Evolutionary conservation across 2,113 vertebrate genomes (phyloP).

Genomic region (Antigone vipio): DNA sequence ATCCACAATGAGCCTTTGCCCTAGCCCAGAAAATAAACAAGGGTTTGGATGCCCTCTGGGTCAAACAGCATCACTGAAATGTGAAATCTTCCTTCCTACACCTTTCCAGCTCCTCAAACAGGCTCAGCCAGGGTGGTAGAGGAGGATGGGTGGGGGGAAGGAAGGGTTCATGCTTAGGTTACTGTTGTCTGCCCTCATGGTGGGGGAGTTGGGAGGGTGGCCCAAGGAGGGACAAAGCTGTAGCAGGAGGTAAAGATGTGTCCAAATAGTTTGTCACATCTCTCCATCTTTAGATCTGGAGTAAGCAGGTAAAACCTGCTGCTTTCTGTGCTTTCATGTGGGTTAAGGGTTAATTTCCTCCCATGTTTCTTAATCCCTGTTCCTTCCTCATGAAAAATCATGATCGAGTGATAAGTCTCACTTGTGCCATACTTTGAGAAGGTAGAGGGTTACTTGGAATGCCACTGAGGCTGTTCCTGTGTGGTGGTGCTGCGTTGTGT

Average conservation of each 20-base stretch:
- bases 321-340: constrained; percentile 18
- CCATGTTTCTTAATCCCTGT: constrained; percentile 22
- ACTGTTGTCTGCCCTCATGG: background rate
- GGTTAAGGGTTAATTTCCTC: constrained; percentile 29
- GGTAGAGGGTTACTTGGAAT: constrained; percentile 38
- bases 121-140: no score
- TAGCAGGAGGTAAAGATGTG: background rate
- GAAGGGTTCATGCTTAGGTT: background rate
- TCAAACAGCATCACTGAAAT: constrained; percentile 13
- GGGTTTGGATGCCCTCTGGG: constrained; percentile 33
- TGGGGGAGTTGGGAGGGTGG: background rate
- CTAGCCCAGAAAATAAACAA: constrained; percentile 52
- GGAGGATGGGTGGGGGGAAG: background rate
- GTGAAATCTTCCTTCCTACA: background rate
- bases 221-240: background rate
- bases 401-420: constrained; percentile 24
- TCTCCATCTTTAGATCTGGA: background rate
- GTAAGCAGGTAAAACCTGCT: constrained; percentile 30
- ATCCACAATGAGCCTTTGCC: constrained; percentile 13
- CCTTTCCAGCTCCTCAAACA: background rate
- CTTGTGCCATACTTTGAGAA: background rate
- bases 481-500: background rate
- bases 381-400: constrained; percentile 26
- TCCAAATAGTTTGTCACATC: background rate
- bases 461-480: constrained; percentile 28